Evolutionary conservation across 2,113 vertebrate genomes (phyloP), one percentile per base, ranked within the genome.

Genomic region (Leucopsar rothschildi): DNA sequence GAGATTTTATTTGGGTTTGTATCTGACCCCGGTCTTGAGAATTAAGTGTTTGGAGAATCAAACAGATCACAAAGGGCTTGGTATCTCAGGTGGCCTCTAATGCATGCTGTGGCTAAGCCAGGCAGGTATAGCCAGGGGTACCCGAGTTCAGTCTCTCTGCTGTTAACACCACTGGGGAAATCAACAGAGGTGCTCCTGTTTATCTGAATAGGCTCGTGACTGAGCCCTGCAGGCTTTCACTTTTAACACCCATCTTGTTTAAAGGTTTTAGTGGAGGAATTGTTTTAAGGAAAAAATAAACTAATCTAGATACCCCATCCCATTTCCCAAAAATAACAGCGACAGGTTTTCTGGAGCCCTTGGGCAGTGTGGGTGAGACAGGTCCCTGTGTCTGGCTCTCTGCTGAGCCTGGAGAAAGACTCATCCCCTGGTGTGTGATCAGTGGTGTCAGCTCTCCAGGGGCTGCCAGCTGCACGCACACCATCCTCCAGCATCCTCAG

Each of bases 281-380:
- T 64, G 7, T 35, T 73, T n/a, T 27, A 44, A 78, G 47, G 28
- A 23, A 66, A 72, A 73, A 42, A 5, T 35, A 61, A 93, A 45
- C 6, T 29, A 29, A 61, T n/a, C 15, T 59, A 61, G 10, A 57
- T 17, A 17, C 0, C 3, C 6, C 7, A 5, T 2, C 1, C 4
- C 11, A 9, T 89, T 75, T 86, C 35, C 11, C 19, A 66, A 68
- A 89, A 78, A 17, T 11, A 19, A 22, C 42, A 40, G n/a, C 37
- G 63, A 12, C 10, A 40, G 29, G 31, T 35, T 90, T 68, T 82
- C 18, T 9, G 50, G 28, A 83, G 52, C 40, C 7, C 61, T 52
- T 59, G 78, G 49, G 39, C 57, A 68, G 50, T 1, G 19, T 27
- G 8, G 9, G 11, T 29, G 37, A 20, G 39, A n/a, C 44, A 44